Base-by-base conservation (phyloP, 2,888 invertebrate genomes). In the Cordilura impudica region DNA sequence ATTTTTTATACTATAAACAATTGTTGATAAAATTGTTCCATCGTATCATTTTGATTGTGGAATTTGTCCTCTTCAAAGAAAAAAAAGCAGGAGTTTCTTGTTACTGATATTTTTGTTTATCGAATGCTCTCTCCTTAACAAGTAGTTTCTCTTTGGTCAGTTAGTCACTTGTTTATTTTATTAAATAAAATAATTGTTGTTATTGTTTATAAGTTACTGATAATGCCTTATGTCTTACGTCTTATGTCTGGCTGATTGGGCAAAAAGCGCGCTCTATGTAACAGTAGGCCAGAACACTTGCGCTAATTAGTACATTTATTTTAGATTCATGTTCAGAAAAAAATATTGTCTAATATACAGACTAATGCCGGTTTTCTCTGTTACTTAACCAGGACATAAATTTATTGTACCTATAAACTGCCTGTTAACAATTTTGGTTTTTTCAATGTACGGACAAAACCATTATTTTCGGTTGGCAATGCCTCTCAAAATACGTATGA, bases 121-220 rank as follows among this genome's bases (percentile, higher is more conserved):
- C 6, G 6, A 26, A 26, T 26, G 2, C 12, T 35, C 35, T 29
- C 12, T 39, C n/a, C 12, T 39, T n/a, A 39, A 39, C 4, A 31
- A 4, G 12, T 39, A n/a, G 35, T n/a, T 39, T 10, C 35, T 39
- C 35, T 39, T 39, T n/a, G 12, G 10, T 16, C 16, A 29, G 26
- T 39, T 39, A 39, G 35, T 39, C n/a, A 39, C 12, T 16, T 53
- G 2, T 29, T 29, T 53, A 10, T 14, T 53, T 43, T 51, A 39
- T 63, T 51, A 31, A 47, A 18, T 10, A 35, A 14, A 14, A 16
- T n/a, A n/a, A 12, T 51, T 35, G 21, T 65, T 65, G 51, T 51
- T 65, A 5, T 65, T 65, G 39, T 23, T 53, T 39, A 53, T 53
- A 51, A 53, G 39, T 65, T 43, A 53, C 65, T 65, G 65, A 65